Conservation (phyloP, 2,888 invertebrate species). For the Tenthredo scrophulariae region DNA sequence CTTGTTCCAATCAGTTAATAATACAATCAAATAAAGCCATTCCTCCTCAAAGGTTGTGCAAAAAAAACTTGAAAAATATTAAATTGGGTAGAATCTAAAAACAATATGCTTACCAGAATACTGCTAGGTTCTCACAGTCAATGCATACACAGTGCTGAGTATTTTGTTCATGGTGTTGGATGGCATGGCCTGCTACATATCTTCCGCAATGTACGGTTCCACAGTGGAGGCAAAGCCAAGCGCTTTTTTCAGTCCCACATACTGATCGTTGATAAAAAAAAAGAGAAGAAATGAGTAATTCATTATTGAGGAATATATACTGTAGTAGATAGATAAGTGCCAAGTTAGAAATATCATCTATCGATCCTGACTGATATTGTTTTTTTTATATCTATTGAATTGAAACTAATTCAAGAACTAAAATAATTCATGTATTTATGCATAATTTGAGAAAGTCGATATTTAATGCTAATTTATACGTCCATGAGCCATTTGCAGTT, state of each 20-base stretch:
- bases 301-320: constrained; percentile 15
- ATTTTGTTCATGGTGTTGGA: constrained; percentile 84
- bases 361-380: not conserved
- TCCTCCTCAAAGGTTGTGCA: not conserved
- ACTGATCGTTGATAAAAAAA: constrained; percentile 75
- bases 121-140: constrained; percentile 87
- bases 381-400: not conserved
- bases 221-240: constrained; percentile 89
- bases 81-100: not conserved
- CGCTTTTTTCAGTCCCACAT: constrained; percentile 84
- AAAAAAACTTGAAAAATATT: not conserved
- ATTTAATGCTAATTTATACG: constrained; percentile 7
- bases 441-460: not conserved
- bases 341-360: not conserved
- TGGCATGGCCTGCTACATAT: constrained; percentile 88
- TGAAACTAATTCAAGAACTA: not conserved
- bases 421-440: not conserved
- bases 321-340: not conserved
- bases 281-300: constrained; percentile 46
- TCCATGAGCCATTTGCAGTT: not conserved
- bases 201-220: constrained; percentile 88
- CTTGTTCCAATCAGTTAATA: constrained; percentile 9
- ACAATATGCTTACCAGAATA: constrained; percentile 84
- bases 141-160: constrained; percentile 87
- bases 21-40: constrained; percentile 32